Evolutionary conservation across 2,888 invertebrate species (phyloP).

Genomic region (Helicoverpa assulta): DNA sequence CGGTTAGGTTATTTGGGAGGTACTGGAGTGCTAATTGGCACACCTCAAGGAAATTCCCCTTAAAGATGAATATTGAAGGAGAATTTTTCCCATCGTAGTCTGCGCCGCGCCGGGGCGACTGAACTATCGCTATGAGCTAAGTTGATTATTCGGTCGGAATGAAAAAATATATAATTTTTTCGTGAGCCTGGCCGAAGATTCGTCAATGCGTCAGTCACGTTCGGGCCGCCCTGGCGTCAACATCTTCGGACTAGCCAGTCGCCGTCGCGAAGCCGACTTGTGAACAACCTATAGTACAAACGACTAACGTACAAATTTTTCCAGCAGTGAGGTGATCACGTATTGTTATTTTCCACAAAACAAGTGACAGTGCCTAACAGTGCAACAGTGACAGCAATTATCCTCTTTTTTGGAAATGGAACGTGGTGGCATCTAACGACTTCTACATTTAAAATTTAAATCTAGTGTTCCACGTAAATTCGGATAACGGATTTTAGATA

Average conservation of each 20-base stretch:
- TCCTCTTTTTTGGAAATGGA: constrained; percentile 70
- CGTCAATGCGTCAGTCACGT: constrained; percentile 88
- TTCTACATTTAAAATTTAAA: constrained; percentile 70
- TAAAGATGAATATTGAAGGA: constrained; percentile 69
- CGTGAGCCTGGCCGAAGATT: constrained; percentile 86
- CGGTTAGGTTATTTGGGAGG: constrained; percentile 63
- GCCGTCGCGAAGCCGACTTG: constrained; percentile 81
- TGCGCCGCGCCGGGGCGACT: constrained; percentile 78
- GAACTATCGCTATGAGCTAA: constrained; percentile 88
- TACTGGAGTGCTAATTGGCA: constrained; percentile 48
- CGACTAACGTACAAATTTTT: constrained; percentile 86
- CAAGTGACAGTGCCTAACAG: constrained; percentile 85
- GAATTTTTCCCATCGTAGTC: constrained; percentile 65
- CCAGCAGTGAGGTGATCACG: constrained; percentile 84
- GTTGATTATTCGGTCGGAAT: constrained; percentile 87
- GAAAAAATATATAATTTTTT: constrained; percentile 88
- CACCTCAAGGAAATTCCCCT: constrained; percentile 64
- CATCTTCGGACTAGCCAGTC: constrained; percentile 81
- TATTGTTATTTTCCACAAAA: constrained; percentile 70
- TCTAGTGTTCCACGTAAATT: constrained; percentile 74
- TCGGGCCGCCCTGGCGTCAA: constrained; percentile 83
- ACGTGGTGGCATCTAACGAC: constrained; percentile 71
- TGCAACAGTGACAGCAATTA: constrained; percentile 75
- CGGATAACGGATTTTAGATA: constrained; percentile 80
- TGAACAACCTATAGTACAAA: constrained; percentile 89